phyloP scores from a whole-genome alignment of 2,797 vertebrate species.

The Ciconia nigra region DNA sequence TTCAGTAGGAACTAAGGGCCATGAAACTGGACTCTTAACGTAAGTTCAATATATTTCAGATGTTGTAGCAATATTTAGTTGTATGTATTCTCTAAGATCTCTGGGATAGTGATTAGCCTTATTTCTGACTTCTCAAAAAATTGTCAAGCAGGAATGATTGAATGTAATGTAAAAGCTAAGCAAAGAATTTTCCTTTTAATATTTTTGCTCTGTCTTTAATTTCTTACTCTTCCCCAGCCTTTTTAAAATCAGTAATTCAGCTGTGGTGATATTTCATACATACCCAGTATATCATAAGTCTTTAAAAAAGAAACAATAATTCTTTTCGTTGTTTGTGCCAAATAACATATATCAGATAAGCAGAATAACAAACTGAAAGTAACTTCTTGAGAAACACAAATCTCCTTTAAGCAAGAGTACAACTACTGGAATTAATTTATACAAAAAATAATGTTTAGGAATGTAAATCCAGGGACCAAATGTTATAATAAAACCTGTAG shows the following conservation, averaged over 20 bases:
- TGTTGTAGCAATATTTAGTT: neutral
- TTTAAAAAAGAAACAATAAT: neutral
- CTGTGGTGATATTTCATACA: neutral
- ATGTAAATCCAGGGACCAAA: neutral
- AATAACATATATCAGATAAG: neutral
- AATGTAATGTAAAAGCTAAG: neutral
- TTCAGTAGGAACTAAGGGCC: slow-evolving; percentile 97
- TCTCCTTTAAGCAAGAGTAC: neutral
- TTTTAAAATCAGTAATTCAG: neutral
- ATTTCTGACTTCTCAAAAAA: neutral
- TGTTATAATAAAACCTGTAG: neutral
- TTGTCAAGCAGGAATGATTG: neutral
- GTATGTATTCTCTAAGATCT: neutral
- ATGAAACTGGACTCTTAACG: slow-evolving; percentile 98
- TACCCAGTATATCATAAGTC: neutral
- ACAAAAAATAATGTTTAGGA: neutral
- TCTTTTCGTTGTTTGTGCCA: neutral
- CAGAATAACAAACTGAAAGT: neutral
- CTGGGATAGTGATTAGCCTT: neutral
- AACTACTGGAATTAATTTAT: neutral
- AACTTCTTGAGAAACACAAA: neutral
- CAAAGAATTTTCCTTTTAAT: neutral
- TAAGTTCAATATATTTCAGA: slow-evolving; percentile 71
- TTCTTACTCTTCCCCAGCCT: neutral
- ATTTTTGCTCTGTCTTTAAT: neutral